A percentile compares a stretch with the other conserved stretches of the same genome.
These are phyloP conservation scores for Hyla sarda DNA, from an alignment of 2,113 vertebrate genomes.

Conservation along the genomic window DNA sequence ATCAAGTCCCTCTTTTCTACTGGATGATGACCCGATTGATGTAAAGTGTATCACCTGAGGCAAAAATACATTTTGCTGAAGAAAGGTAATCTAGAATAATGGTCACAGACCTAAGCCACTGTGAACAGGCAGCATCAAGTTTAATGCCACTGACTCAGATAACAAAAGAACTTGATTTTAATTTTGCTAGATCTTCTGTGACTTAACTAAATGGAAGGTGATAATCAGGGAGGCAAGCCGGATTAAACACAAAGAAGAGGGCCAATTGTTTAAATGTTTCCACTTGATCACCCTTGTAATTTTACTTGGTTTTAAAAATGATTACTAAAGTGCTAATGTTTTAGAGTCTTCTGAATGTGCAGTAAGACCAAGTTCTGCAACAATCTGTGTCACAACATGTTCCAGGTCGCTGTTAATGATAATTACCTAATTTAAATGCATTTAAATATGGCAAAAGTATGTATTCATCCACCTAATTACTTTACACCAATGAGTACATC, in stretches of 20 bases:
- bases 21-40: neutral
- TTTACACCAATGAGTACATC: neutral
- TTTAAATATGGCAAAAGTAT: neutral
- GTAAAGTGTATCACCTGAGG: neutral
- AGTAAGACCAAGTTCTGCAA: no score
- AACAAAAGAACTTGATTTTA: slow-evolving; percentile 19
- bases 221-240: neutral
- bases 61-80: neutral
- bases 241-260: neutral
- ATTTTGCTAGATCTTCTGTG: neutral
- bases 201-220: slow-evolving; percentile 13
- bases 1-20: neutral
- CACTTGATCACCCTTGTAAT: neutral
- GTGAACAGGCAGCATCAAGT: neutral
- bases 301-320: neutral
- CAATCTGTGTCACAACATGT: neutral
- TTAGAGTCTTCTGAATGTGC: neutral
- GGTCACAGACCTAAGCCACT: neutral
- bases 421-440: neutral
- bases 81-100: neutral
- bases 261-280: neutral
- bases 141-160: slow-evolving; percentile 10
- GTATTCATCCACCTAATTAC: neutral
- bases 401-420: neutral
- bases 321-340: neutral